These are phyloP conservation scores for Chironomus striatipennis DNA, from an alignment of 1,140 invertebrate genomes.

Conservation along the genomic window DNA sequence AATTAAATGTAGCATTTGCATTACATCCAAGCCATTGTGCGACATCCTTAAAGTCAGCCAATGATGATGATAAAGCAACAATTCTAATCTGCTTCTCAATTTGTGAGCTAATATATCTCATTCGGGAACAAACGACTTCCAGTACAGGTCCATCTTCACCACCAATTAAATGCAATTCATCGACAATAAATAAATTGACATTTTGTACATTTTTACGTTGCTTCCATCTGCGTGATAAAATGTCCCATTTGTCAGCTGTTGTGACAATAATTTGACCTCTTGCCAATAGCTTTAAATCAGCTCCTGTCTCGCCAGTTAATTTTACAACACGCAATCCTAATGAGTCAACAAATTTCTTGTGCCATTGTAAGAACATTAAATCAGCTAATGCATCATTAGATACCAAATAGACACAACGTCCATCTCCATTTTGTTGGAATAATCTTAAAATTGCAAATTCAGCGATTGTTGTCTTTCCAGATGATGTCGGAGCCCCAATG, in stretches of 20 bases:
- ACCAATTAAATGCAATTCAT: conserved; percentile 90
- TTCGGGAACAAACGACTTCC: conserved; percentile 94
- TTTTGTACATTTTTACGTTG: conserved; percentile 97
- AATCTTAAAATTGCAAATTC: conserved; percentile 93
- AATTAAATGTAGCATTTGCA: conserved; percentile 91
- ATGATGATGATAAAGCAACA: conserved; percentile 86
- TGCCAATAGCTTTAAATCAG: conserved; percentile 86
- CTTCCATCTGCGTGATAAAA: conserved; percentile 96
- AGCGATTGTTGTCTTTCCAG: conserved; percentile 93
- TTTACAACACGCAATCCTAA: conserved; percentile 83
- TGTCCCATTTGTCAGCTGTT: conserved; percentile 98
- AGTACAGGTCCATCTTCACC: conserved; percentile 86
- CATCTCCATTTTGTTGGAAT: conserved; percentile 62
- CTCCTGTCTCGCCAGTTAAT: conserved; percentile 96
- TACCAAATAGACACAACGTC: conserved; percentile 87
- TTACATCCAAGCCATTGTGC: conserved; percentile 95
- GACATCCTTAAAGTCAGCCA: conserved; percentile 92
- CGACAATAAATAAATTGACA: conserved; percentile 93
- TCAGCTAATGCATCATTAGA: conserved; percentile 88
- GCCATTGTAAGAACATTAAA: conserved; percentile 85
- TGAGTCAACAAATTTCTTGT: conserved; percentile 70
- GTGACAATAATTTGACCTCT: conserved; percentile 93
- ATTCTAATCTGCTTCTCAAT: conserved; percentile 90
- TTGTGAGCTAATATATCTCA: conserved; percentile 96
- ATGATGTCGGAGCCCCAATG: conserved; percentile 94